Evolutionary conservation across 2,797 vertebrate genomes (phyloP).

Genomic region (Pseudochirops cupreus): DNA sequence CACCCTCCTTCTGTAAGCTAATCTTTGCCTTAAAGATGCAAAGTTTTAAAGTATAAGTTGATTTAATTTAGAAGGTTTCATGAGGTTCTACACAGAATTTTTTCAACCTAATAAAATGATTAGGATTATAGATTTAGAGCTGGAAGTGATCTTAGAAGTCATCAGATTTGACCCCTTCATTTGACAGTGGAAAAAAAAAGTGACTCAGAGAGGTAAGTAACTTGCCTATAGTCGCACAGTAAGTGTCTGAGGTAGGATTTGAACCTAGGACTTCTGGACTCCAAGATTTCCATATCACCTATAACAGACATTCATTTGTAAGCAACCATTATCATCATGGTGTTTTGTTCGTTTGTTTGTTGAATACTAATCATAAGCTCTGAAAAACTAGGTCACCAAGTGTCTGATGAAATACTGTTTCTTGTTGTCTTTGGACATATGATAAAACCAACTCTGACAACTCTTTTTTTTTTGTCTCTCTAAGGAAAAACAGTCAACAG

Average conservation of each 20-base stretch:
- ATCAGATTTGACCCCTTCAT: not conserved
- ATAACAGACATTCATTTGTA: not conserved
- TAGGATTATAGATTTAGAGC: not conserved
- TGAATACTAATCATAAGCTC: not conserved
- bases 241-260: not conserved
- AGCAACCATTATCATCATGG: not conserved
- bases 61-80: not conserved
- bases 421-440: not conserved
- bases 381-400: not conserved
- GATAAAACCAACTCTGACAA: not conserved
- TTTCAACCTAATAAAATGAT: not conserved
- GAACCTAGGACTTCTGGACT: not conserved
- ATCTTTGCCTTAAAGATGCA: not conserved
- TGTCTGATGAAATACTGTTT: not conserved
- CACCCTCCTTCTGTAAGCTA: not conserved
- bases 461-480: not conserved
- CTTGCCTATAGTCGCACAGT: not conserved
- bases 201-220: not conserved
- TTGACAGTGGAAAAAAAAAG: not conserved
- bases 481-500: not conserved
- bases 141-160: not conserved
- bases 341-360: not conserved
- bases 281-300: not conserved
- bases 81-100: not conserved
- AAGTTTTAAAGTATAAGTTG: no score